Conservation (phyloP, 2,797 vertebrate genomes). For the Lophius americanus region DNA sequence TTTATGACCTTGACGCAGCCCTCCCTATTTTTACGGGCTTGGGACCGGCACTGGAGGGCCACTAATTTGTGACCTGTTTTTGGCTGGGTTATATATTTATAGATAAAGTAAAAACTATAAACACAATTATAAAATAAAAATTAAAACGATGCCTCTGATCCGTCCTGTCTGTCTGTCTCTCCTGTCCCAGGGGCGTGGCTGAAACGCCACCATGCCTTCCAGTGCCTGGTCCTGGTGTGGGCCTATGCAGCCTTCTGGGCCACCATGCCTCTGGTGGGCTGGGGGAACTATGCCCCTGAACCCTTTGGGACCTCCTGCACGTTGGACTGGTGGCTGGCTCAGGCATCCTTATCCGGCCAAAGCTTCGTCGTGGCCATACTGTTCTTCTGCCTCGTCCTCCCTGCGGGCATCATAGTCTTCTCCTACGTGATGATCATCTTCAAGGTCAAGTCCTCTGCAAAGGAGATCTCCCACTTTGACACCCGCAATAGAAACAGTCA, state of each 20-base stretch:
- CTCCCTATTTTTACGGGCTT: too few relatives aligned
- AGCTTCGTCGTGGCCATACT: slow-evolving; percentile 91
- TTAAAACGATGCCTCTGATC: too few relatives aligned
- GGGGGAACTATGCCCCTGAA: slow-evolving; percentile 92
- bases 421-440: slow-evolving; percentile 93
- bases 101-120: too few relatives aligned
- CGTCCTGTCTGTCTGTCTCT: neutral
- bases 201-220: slow-evolving; percentile 89
- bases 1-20: too few relatives aligned
- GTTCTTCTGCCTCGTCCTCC: slow-evolving; percentile 93
- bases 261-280: slow-evolving; percentile 91
- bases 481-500: slow-evolving; percentile 88
- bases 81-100: too few relatives aligned
- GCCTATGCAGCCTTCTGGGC: slow-evolving; percentile 92
- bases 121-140: too few relatives aligned
- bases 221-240: slow-evolving; percentile 89
- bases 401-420: slow-evolving; percentile 89
- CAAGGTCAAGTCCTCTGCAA: slow-evolving; percentile 92
- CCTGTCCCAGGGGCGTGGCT: slow-evolving; percentile 88
- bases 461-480: slow-evolving; percentile 90
- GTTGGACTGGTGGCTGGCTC: slow-evolving; percentile 95
- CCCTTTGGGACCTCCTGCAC: slow-evolving; percentile 97
- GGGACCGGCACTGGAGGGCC: too few relatives aligned
- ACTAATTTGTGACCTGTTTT: too few relatives aligned
- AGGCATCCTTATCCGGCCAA: slow-evolving; percentile 88